Percentiles rank a stretch among this genome's conserved stretches.
These are phyloP conservation scores for Pissodes strobi DNA, from an alignment of 1,140 invertebrate species.

Conservation along the genomic window DNA sequence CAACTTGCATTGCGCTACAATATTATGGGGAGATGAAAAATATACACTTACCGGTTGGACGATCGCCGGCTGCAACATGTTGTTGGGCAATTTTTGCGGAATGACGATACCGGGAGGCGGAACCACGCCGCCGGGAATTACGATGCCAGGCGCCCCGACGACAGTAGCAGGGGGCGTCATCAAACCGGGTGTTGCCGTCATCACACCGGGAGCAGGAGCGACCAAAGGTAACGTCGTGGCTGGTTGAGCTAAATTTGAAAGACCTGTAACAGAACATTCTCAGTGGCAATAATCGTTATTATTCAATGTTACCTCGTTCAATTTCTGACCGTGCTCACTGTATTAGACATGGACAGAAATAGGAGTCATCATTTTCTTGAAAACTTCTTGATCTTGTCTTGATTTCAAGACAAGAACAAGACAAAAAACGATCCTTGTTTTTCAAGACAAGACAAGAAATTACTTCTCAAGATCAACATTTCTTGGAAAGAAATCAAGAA, in stretches of 20 bases:
- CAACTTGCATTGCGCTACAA: no score
- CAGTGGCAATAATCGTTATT: background rate
- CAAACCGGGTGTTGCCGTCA: slow-evolving; percentile 44
- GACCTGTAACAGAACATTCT: slow-evolving; percentile 54
- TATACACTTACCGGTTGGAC: slow-evolving; percentile 54
- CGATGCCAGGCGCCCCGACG: slow-evolving; percentile 56
- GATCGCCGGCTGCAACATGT: slow-evolving; percentile 56
- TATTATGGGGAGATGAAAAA: no score
- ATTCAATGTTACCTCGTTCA: no score
- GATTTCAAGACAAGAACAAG: no score
- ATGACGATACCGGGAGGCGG: slow-evolving; percentile 61
- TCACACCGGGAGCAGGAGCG: slow-evolving; percentile 44
- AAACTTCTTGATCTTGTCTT: no score
- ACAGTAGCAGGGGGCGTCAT: slow-evolving; percentile 51
- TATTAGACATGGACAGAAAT: no score
- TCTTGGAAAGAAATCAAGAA: no score
- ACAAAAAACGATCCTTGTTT: no score
- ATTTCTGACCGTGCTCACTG: no score
- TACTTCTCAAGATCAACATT: no score
- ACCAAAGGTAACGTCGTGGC: slow-evolving; percentile 57
- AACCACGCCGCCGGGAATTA: slow-evolving; percentile 60
- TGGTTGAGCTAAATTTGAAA: slow-evolving; percentile 61
- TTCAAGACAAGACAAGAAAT: no score
- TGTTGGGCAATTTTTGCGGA: slow-evolving; percentile 37
- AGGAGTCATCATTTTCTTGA: no score